A percentile compares a stretch with the other conserved stretches of the same genome.
Conservation (phyloP, 2,888 invertebrate genomes). For the Helicoverpa assulta region DNA sequence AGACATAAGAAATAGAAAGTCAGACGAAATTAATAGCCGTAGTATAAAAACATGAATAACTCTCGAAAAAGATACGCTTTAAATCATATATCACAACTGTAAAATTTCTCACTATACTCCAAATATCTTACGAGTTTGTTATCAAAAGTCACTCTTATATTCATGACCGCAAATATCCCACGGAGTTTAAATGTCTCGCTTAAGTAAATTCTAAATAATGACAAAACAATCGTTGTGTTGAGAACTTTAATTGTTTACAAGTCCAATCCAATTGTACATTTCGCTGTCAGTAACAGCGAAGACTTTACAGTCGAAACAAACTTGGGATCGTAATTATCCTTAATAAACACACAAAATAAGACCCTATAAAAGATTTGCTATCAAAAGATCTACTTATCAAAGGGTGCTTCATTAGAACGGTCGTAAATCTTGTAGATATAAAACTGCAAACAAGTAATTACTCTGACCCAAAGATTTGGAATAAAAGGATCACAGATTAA, state of each 20-base stretch:
- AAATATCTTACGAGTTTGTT: conserved; percentile 26
- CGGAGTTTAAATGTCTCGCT: conserved; percentile 38
- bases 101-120: conserved; percentile 13
- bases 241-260: conserved; percentile 58
- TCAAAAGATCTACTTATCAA: conserved; percentile 45
- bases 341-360: conserved; percentile 45
- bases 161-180: conserved; percentile 26
- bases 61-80: conserved; percentile 16
- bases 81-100: conserved; percentile 9
- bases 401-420: conserved; percentile 57
- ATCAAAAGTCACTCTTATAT: conserved; percentile 36
- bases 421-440: conserved; percentile 62
- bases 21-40: not conserved
- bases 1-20: not conserved
- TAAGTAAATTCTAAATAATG: conserved; percentile 49
- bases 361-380: conserved; percentile 38
- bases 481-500: conserved; percentile 67
- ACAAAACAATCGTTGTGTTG: conserved; percentile 49
- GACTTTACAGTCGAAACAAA: conserved; percentile 48
- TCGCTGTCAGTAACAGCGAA: conserved; percentile 38
- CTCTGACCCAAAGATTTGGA: conserved; percentile 62
- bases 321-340: conserved; percentile 42
- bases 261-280: conserved; percentile 45
- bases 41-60: conserved; percentile 7
- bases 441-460: conserved; percentile 66